Base-by-base conservation (phyloP, 2,113 vertebrate species). In the Rhabdomys dilectus region DNA sequence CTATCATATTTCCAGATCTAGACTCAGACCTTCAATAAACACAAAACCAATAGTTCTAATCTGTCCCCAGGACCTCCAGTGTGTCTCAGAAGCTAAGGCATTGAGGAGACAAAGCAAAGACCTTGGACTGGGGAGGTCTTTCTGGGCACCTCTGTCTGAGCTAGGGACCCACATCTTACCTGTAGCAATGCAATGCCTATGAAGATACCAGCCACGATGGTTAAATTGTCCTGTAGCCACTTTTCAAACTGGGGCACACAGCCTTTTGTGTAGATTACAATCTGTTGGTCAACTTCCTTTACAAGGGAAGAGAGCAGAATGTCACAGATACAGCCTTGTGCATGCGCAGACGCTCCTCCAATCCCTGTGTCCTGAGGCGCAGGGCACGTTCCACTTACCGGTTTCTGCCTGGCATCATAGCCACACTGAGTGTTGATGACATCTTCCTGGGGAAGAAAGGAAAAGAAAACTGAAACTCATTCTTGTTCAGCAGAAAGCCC, bases 401-500 rank as follows among this genome's bases (percentile, higher is more conserved):
- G 98, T 98, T 99, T 99, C 85, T 99, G 99, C 96, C 99, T 99
- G 81, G 99, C 98, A 98, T 99, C 99, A 0, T 99, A 99, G 97
- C 99, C 99, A 98, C 99, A 99, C 97, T 99, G 99, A 91, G 99
- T 99, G 98, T 99, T 99, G 98, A 99, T 99, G 88, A 99, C 99
- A 88, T 99, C 99, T 98, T 99, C 99, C 99, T 99, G 94, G 85
- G 36, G 85, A 72, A 58, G 10, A 96, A 96, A 98, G 95, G 76
- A 95, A 85, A 45, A 97, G 77, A 95, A 72, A 94, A 90, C 51
- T 91, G 80, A 89, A 86, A 64, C 10, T 53, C 84, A 81, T 62
- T 81, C 94, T 53, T n/a, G 60, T 42, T 31, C 56, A 58, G 60
- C 36, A 58, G 72, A 26, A 76, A 89, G 53, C 31, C 76, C 24